Evolutionary conservation across 2,797 vertebrate genomes (phyloP), one percentile per base, ranked within the genome.

Genomic region (Coccyzus lansbergi): DNA sequence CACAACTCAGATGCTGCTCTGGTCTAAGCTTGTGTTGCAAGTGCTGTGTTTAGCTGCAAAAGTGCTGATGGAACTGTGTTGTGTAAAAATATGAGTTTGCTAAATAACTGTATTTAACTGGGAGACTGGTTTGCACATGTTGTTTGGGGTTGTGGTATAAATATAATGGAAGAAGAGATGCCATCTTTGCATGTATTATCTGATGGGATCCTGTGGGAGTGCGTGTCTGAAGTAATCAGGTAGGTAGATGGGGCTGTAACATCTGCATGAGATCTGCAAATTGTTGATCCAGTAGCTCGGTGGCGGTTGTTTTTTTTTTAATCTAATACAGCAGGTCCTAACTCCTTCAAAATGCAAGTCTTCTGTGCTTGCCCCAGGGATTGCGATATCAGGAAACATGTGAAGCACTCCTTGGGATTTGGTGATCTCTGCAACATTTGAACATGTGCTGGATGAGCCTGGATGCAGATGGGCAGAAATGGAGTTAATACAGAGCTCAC

Each of bases 231-330:
- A 70, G 53, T 14, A 3, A 67, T 44, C 59, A 65, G 49, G 29
- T 52, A 9, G 33, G 52, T 44, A 42, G 22, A 10, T 55, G 64
- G 12, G 22, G 36, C 51, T 55, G 40, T 65, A 34, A 21, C 5
- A 7, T n/a, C n/a, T 64, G 26, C 12, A 3, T 19, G 31, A 74
- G 38, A 26, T 40, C 42, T 86, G 53, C 44, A 40, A 42, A n/a
- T 72, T 0, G 0, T 8, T 1, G 1, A 21, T 69, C 29, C 16
- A 13, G 36, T 36, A 58, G 51, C 78, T 63, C 2, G 0, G 44
- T 55, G 38, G 24, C 15, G 1, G n/a, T n/a, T n/a, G n/a, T n/a
- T n/a, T 5, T 53, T 52, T 36, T 62, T 44, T 53, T 5, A 63
- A 20, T 34, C 51, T 59, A 17, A 42, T 24, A 16, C 40, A 42